Conservation (phyloP, 1,140 invertebrate species). For the Acromyrmex charruanus region DNA sequence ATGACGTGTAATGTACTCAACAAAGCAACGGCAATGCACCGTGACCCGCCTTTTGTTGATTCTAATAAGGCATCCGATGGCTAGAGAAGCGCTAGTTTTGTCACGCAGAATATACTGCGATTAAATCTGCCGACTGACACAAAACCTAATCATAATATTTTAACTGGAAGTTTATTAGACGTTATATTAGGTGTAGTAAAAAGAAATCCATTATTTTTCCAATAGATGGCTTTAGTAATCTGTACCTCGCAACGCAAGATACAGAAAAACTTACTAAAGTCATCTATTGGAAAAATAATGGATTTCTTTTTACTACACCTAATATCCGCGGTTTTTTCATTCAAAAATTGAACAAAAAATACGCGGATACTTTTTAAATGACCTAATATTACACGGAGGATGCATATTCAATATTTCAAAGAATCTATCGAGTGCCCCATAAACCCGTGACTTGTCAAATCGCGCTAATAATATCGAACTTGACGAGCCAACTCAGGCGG, state of each 20-base stretch:
- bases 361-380: too few species aligned
- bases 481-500: neutral
- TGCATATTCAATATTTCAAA: neutral
- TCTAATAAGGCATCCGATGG: constrained; percentile 6
- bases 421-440: neutral
- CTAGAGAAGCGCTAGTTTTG: constrained; percentile 5
- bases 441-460: neutral
- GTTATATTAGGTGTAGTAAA: neutral
- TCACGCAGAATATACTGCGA: neutral
- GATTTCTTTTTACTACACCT: too few species aligned
- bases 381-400: neutral
- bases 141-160: neutral
- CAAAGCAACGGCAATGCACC: neutral
- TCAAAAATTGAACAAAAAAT: too few species aligned
- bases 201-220: too few species aligned
- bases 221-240: too few species aligned
- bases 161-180: neutral
- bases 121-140: neutral
- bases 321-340: too few species aligned
- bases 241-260: too few species aligned
- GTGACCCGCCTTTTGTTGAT: constrained; percentile 45
- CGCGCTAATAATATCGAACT: neutral
- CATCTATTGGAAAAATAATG: too few species aligned
- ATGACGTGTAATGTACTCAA: constrained; percentile 30
- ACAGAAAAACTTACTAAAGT: too few species aligned